Base-by-base conservation (phyloP, 2,113 vertebrate genomes). In the Clarias magur region DNA sequence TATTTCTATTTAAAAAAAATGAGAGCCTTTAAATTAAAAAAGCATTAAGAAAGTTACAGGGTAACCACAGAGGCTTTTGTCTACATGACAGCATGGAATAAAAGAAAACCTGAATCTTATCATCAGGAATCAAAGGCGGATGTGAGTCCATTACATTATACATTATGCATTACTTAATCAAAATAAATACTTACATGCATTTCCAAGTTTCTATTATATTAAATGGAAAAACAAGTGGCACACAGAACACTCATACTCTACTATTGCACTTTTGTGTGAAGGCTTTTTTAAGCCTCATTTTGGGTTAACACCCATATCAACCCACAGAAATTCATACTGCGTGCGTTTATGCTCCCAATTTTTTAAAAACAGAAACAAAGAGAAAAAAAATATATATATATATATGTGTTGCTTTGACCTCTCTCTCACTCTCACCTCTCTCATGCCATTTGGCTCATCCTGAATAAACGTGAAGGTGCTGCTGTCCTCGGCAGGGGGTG, bases 391-490 rank as follows among this genome's bases (percentile, higher is more conserved):
- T 7, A 48, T 8, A 48, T 0, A 48, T 38, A 38, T 38, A 38
- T 38, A 38, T 38, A 38, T 60, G 34, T 59, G 34, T 4, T 82
- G 25, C 34, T 82, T 82, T 82, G 80, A 62, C 80, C 85, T 73
- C 57, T 42, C 9, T 57, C 54, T 38, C 19, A 23, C 2, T 60
- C 56, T 59, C 27, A 23, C 38, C 12, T 72, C 67, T 62, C 38
- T 54, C 30, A 11, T 57, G 80, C 94, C 95, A 96, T 96, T 95
- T 96, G 95, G 93, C 84, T 80, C 88, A 90, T 83, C 91, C 88
- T 92, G 93, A 95, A 94, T 94, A 94, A 95, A 95, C 94, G 94
- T 91, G 90, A 91, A 93, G 93, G 93, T 93, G 92, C 90, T 92
- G 89, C 76, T 82, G 87, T 82, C 92, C 88, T 89, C 83, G 78